phyloP scores from a whole-genome alignment of 2,888 invertebrate species.

The Allophyes oxyacanthae region DNA sequence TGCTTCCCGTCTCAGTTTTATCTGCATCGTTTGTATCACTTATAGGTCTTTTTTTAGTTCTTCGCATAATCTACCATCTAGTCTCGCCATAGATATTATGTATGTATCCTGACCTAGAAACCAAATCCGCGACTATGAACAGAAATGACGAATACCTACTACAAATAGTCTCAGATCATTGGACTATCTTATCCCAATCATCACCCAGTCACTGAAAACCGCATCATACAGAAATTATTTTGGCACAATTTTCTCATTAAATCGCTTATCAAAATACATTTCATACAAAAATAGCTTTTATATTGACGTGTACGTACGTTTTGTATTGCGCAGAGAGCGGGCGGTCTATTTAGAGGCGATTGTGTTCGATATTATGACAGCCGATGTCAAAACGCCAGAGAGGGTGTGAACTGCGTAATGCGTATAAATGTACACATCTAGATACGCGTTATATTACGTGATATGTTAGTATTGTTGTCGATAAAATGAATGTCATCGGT shows the following conservation, averaged over 20 bases:
- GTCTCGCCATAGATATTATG: no score
- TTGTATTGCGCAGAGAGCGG: conserved; percentile 20
- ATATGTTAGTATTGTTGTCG: conserved; percentile 9
- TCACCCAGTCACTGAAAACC: conserved; percentile 29
- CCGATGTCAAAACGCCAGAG: conserved; percentile 42
- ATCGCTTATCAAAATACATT: conserved; percentile 47
- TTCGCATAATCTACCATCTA: no score
- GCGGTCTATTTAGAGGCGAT: conserved; percentile 42
- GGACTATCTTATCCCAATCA: conserved; percentile 27
- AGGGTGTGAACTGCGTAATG: conserved; percentile 43
- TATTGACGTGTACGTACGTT: conserved; percentile 23
- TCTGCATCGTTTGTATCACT: no score
- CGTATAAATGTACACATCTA: conserved; percentile 26
- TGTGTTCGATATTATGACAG: conserved; percentile 53
- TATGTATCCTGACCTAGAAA: no score
- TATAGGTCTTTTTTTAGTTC: no score
- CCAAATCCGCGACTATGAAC: no score
- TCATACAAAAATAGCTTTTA: conserved; percentile 40
- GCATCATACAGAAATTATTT: conserved; percentile 42
- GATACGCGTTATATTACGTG: no score
- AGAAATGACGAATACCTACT: no score
- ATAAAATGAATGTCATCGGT: conserved; percentile 24
- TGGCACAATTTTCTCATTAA: conserved; percentile 48
- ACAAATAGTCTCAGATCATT: no score
- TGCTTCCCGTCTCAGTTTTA: no score